Base-by-base conservation (phyloP, 92 coral and sea anemone species). In the Muricea muricata region DNA sequence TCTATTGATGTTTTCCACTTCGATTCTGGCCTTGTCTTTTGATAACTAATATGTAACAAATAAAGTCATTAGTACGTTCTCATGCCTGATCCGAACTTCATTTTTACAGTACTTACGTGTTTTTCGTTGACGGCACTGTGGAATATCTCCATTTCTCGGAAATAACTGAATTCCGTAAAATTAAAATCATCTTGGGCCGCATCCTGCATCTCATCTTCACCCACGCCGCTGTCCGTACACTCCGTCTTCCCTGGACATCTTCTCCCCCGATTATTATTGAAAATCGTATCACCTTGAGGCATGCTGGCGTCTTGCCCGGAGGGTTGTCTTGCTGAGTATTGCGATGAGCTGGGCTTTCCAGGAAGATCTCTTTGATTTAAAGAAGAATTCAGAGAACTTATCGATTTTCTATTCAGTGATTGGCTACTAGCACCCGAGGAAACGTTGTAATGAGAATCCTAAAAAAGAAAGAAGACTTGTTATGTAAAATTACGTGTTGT, bases 91-190 rank as follows among this genome's bases (percentile, higher is more conserved):
- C n/a, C 15, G 12, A 45, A 5, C 50, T 17, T 8, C 14, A 45
- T 12, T 2, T 52, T 17, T 52, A 52, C 9, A 11, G 29, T 25
- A n/a, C 95, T 92, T 80, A 95, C 98, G 89, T 87, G 69, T 42
- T 81, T 78, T 0, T 80, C 87, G 31, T 39, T 84, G 42, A 31
- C 21, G 5, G 70, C 71, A 7, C 84, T 65, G 60, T 97, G 91
- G 52, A 90, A 50, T 47, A 82, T 91, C 61, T 92, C 88, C 89
- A 97, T 94, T 57, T 90, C 93, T 70, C 88, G 82, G 66, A 65
- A 97, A 88, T 97, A 97, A 52, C 85, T 86, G 25, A 87, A 83
- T 86, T 97, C 99, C 30, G 92, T 82, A 14, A 92, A 72, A 81
- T 92, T 95, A 54, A 90, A 94, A 77, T 83, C 72, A 52, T 89